Percentiles rank a stretch among this genome's conserved stretches.
phyloP scores from a whole-genome alignment of 2,113 vertebrate species.

The Malurus cyaneus region DNA sequence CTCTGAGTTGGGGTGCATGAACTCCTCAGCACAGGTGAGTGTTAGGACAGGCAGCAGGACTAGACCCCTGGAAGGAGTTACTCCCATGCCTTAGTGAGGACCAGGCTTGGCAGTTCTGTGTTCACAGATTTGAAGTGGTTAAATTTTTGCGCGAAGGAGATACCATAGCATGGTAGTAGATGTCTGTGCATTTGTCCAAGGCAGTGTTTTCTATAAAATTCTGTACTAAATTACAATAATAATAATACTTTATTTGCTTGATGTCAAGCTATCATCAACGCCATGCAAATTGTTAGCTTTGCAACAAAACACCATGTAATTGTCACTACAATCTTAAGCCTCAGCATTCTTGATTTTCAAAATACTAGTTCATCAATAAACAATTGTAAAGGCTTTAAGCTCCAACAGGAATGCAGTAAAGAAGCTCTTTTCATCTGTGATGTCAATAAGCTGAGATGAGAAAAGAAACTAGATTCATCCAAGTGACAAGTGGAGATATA shows the following conservation, averaged over 20 bases:
- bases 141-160: not conserved
- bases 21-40: not conserved
- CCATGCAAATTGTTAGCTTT: slow-evolving; percentile 54
- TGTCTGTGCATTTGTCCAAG: not conserved
- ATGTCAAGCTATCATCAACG: slow-evolving; percentile 46
- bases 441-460: slow-evolving; percentile 56
- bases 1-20: not conserved
- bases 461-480: slow-evolving; percentile 28
- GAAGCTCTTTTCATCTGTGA: slow-evolving; percentile 51
- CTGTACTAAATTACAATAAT: slow-evolving; percentile 44
- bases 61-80: not conserved
- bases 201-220: slow-evolving; percentile 32
- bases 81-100: accelerated
- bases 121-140: not conserved
- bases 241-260: slow-evolving; percentile 54
- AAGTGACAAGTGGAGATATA: slow-evolving; percentile 33
- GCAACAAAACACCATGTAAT: slow-evolving; percentile 30
- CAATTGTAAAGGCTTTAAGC: slow-evolving; percentile 50
- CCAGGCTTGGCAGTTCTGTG: accelerated
- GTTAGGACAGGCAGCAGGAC: not conserved
- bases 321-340: slow-evolving; percentile 48
- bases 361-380: slow-evolving; percentile 61
- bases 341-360: slow-evolving; percentile 49
- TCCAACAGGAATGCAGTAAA: slow-evolving; percentile 5
- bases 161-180: not conserved